Base-by-base conservation (phyloP, 2,888 invertebrate genomes). In the Catotricha subobsoleta region DNA sequence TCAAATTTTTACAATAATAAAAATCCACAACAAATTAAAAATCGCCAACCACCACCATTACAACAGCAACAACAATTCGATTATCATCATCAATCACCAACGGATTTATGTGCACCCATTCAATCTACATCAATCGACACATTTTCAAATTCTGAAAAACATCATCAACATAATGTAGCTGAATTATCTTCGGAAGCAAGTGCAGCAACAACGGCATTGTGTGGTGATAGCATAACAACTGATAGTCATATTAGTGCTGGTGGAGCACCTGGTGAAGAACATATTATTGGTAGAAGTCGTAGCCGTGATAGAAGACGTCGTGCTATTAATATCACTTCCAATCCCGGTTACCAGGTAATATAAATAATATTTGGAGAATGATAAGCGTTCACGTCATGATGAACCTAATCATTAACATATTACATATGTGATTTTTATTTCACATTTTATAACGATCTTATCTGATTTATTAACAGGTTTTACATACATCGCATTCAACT, bases 281-380 rank as follows among this genome's bases (percentile, higher is more conserved):
- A n/a, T n/a, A n/a, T n/a, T 34, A 9, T 2, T 31, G 31, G 16
- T 31, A 20, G 31, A 3, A 19, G 13, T 16, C 15, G 23, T 31
- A 40, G 33, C 15, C 10, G 29, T 2, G 20, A 43, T 31, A 41
- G 44, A 33, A 54, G 62, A 1, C 51, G 62, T 1, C 60, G 62
- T 48, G 63, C 62, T 27, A 62, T 63, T 42, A 62, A 63, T 44
- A 63, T 63, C 38, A 63, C 62, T 25, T 59, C 62, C n/a, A 63
- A 63, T 54, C 63, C 63, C 3, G 59, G 60, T 38, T 63, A 63
- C 45, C 60, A 61, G 51, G 58, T 57, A n/a, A n/a, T n/a, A n/a
- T n/a, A n/a, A n/a, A n/a, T n/a, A n/a, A n/a, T n/a, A n/a, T n/a
- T n/a, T n/a, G n/a, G n/a, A n/a, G n/a, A n/a, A n/a, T n/a, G n/a